These are phyloP conservation scores for Cantharis rufa DNA, from an alignment of 2,888 invertebrate genomes.

Conservation along the genomic window DNA sequence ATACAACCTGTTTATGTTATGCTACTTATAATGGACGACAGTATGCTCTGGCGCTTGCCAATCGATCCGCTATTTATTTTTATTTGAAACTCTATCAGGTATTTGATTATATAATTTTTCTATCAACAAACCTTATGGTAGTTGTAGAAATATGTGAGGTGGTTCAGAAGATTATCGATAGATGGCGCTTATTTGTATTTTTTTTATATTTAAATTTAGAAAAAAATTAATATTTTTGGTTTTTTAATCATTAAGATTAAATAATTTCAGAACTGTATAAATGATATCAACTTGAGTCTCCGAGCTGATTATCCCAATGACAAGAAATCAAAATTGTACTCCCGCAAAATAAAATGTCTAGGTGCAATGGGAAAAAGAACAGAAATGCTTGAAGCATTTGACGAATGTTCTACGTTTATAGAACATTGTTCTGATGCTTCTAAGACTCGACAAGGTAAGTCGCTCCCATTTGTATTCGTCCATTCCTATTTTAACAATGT, in stretches of 20 bases:
- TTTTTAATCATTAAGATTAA: too few relatives aligned
- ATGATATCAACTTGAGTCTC: not conserved
- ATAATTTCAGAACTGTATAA: not conserved
- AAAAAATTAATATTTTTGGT: too few relatives aligned
- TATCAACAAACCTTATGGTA: too few relatives aligned
- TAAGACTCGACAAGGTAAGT: not conserved
- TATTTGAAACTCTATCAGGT: not conserved
- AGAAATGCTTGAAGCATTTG: not conserved
- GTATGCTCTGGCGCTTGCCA: not conserved
- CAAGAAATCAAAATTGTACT: not conserved
- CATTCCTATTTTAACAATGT: too few relatives aligned
- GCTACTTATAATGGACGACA: not conserved
- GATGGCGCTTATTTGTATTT: too few relatives aligned
- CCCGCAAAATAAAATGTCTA: not conserved
- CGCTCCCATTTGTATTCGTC: too few relatives aligned
- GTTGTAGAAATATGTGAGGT: too few relatives aligned
- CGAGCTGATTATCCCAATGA: not conserved
- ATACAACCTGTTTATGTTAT: not conserved
- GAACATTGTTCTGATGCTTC: not conserved
- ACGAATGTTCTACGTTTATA: not conserved
- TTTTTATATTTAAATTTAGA: too few relatives aligned
- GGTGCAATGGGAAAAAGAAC: not conserved
- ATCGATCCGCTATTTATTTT: not conserved
- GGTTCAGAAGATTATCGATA: not conserved
- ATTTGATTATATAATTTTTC: too few relatives aligned